Percentiles rank a stretch among this genome's conserved stretches.
Conservation (phyloP, 2,888 invertebrate species). For the Ichneumoninae sp. region DNA sequence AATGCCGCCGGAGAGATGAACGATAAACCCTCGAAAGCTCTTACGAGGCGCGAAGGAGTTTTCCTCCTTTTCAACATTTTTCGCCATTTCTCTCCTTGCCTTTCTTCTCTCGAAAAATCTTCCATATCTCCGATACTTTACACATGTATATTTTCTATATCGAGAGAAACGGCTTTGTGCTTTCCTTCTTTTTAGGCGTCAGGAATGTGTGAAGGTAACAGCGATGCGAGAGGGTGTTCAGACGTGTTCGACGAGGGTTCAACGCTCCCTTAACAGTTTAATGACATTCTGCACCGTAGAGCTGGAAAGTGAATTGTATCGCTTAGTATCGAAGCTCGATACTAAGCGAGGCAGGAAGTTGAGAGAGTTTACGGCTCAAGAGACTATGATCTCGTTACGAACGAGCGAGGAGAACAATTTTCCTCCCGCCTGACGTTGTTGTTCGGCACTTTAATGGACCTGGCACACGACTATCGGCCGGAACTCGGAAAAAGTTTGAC, state of each 20-base stretch:
- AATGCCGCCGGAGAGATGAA: slow-evolving; percentile 8
- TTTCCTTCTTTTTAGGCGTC: not conserved
- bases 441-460: not conserved
- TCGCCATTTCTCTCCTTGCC: not conserved
- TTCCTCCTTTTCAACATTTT: not conserved
- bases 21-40: not conserved
- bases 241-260: not conserved
- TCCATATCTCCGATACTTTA: not conserved
- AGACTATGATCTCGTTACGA: not conserved
- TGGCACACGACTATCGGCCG: not conserved
- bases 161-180: not conserved
- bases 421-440: not conserved
- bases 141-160: slow-evolving; percentile 4
- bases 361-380: not conserved
- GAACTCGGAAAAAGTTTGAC: slow-evolving; percentile 50
- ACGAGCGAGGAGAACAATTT: not conserved
- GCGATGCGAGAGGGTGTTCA: not conserved
- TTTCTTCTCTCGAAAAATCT: not conserved
- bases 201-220: not conserved
- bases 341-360: not conserved
- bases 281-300: not conserved
- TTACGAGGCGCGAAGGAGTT: not conserved
- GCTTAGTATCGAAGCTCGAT: not conserved
- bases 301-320: not conserved
- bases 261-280: not conserved